Evolutionary conservation across 2,113 vertebrate species (phyloP).

Genomic region (Hiodon alosoides): DNA sequence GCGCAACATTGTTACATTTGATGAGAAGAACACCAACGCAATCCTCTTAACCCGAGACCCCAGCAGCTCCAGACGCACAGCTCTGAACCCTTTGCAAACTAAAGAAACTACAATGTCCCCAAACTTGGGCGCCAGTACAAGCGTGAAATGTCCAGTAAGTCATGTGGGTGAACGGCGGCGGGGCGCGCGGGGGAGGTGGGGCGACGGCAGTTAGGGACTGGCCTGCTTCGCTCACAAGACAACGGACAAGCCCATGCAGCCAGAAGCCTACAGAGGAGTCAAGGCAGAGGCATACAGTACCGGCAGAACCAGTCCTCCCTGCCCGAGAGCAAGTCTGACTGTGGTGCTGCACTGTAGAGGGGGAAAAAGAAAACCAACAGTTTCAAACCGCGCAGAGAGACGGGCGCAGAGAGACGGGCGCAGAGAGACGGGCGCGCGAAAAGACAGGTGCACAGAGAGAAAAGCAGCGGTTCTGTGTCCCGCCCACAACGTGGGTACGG

Average conservation of each 20-base stretch:
- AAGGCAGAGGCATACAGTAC: constrained; percentile 62
- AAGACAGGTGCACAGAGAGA: background rate
- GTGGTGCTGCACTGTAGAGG: constrained; percentile 66
- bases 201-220: background rate
- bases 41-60: background rate
- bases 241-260: constrained; percentile 38
- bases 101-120: background rate
- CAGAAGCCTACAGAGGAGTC: constrained; percentile 50
- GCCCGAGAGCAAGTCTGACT: constrained; percentile 74
- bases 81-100: background rate
- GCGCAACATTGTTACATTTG: background rate
- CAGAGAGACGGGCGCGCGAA: background rate
- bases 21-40: background rate
- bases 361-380: constrained; percentile 38
- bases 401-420: background rate
- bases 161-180: constrained; percentile 39
- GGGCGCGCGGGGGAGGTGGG: background rate
- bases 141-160: constrained; percentile 49
- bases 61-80: background rate
- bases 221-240: background rate
- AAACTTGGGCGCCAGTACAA: constrained; percentile 33
- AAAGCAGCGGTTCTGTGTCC: background rate
- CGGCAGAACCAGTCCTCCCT: constrained; percentile 76
- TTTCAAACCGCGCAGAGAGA: constrained; percentile 35
- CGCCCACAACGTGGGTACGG: background rate